These are phyloP conservation scores for Thaleichthys pacificus DNA, from an alignment of 2,797 vertebrate species.

Conservation along the genomic window DNA sequence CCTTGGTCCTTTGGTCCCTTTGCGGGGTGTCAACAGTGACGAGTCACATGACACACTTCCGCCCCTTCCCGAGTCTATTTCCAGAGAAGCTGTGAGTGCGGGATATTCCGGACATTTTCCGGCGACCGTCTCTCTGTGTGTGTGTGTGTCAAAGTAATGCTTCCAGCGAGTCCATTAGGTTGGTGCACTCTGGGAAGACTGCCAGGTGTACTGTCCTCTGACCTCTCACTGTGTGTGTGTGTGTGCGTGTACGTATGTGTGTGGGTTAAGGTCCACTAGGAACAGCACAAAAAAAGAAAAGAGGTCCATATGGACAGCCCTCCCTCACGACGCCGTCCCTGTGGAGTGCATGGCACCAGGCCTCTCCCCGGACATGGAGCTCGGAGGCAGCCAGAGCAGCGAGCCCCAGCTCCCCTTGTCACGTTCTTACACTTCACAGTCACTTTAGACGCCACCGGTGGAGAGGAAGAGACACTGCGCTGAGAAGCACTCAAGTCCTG, in stretches of 20 bases:
- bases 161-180: conserved; percentile 41
- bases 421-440: no score
- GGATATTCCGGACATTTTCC: conserved; percentile 35
- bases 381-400: background rate
- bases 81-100: conserved; percentile 38
- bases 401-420: no score
- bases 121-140: background rate
- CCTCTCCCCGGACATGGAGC: background rate
- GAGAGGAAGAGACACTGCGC: no score
- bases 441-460: no score
- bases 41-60: conserved; percentile 38
- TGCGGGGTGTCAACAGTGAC: conserved; percentile 27
- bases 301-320: conserved; percentile 29
- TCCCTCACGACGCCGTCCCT: conserved; percentile 30
- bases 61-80: conserved; percentile 45
- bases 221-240: conserved; percentile 16
- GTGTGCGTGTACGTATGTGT: conserved; percentile 37
- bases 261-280: conserved; percentile 11
- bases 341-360: conserved; percentile 13
- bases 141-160: conserved; percentile 1
- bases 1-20: background rate
- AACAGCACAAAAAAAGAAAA: conserved; percentile 5
- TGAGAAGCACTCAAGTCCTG: no score
- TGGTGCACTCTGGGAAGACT: conserved; percentile 40
- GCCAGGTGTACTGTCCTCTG: conserved; percentile 45